phyloP scores from a whole-genome alignment of 2,888 invertebrate genomes.

The Drosophila seclusa region DNA sequence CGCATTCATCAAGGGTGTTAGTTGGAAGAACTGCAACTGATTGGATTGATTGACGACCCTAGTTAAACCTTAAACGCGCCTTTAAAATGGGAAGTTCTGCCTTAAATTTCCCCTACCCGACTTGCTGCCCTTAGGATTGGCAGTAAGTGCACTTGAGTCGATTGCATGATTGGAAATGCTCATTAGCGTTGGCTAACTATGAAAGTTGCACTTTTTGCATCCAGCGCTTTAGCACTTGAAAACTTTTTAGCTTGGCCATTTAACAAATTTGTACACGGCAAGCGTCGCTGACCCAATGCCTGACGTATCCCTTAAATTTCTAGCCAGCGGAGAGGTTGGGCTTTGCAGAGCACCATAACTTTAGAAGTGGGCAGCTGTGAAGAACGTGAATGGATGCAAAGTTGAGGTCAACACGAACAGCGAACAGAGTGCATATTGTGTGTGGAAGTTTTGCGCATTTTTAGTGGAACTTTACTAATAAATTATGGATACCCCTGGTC shows the following conservation, averaged over 20 bases:
- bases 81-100: background rate
- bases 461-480: slow-evolving; percentile 65
- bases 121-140: slow-evolving; percentile 8
- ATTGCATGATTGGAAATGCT: slow-evolving; percentile 44
- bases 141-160: slow-evolving; percentile 30
- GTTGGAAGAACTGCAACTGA: background rate
- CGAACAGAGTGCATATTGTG: slow-evolving; percentile 53
- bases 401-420: slow-evolving; percentile 38
- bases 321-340: background rate
- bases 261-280: slow-evolving; percentile 42
- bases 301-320: slow-evolving; percentile 23
- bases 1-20: background rate
- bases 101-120: background rate
- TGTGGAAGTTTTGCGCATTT: slow-evolving; percentile 67
- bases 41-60: background rate
- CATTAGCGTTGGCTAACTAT: slow-evolving; percentile 61
- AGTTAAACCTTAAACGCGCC: background rate
- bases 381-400: slow-evolving; percentile 30
- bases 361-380: slow-evolving; percentile 45
- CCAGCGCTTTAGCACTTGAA: slow-evolving; percentile 42
- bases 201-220: slow-evolving; percentile 38
- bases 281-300: background rate
- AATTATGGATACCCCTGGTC: slow-evolving; percentile 59
- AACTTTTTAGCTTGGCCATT: slow-evolving; percentile 45
- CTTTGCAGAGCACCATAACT: slow-evolving; percentile 20